Evolutionary conservation across 1,140 invertebrate species (phyloP).

Genomic region (Euglossa dilemma): DNA sequence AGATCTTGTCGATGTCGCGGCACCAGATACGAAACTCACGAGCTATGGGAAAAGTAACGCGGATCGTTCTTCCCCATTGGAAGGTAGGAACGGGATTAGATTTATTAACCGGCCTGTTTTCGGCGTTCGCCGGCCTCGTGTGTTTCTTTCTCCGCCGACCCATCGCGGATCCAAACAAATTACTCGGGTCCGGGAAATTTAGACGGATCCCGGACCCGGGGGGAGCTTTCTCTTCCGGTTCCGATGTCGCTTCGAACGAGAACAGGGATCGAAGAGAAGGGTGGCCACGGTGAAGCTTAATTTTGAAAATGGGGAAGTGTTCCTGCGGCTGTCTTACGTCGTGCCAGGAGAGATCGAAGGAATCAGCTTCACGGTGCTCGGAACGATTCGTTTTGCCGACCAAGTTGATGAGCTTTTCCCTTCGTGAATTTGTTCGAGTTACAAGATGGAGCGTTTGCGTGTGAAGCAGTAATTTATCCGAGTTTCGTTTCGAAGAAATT

Average conservation of each 20-base stretch:
- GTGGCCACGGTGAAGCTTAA: background rate
- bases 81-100: background rate
- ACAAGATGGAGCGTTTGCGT: background rate
- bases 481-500: background rate
- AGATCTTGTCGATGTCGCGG: constrained; percentile 2
- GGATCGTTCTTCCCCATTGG: background rate
- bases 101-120: constrained; percentile 7
- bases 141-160: background rate
- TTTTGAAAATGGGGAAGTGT: background rate
- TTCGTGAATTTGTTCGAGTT: background rate
- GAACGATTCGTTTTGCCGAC: background rate
- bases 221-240: background rate
- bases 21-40: background rate
- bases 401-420: background rate
- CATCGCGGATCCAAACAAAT: constrained; percentile 27
- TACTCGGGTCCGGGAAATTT: constrained; percentile 27
- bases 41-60: background rate
- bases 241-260: background rate
- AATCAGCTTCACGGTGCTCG: background rate
- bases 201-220: background rate
- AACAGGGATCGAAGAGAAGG: background rate
- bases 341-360: too few relatives aligned
- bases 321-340: background rate
- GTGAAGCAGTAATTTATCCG: background rate
- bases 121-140: background rate